phyloP scores from a whole-genome alignment of 1,140 invertebrate genomes.

The Apis cerana region DNA sequence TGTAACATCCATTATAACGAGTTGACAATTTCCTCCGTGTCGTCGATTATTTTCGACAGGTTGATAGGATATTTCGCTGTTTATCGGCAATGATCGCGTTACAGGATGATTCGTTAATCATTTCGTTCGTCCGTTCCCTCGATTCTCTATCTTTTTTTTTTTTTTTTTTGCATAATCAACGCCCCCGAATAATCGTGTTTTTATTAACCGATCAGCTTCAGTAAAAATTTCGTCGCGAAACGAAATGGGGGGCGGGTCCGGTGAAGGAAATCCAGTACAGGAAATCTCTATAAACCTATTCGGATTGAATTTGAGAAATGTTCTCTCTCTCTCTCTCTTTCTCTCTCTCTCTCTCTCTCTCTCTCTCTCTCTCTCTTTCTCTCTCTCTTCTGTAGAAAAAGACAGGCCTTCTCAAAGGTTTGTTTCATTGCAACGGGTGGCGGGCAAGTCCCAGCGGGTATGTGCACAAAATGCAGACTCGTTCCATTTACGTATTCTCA shows the following conservation, averaged over 20 bases:
- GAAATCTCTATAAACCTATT: background rate
- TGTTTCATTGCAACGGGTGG: background rate
- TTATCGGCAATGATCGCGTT: constrained; percentile 11
- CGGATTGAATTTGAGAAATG: background rate
- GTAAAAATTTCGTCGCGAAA: background rate
- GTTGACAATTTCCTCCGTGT: constrained; percentile 12
- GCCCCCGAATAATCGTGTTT: background rate
- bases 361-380: no score
- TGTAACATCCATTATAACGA: constrained; percentile 3
- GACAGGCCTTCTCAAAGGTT: background rate
- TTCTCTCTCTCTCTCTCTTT: background rate
- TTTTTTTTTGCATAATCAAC: constrained; percentile 4
- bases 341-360: background rate
- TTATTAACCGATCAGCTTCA: background rate
- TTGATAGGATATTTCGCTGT: background rate
- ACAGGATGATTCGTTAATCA: constrained; percentile 26
- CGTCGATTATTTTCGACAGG: constrained; percentile 12
- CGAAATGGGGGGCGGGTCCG: background rate
- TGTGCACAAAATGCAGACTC: background rate
- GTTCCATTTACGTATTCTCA: constrained; percentile 3
- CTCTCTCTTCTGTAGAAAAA: background rate
- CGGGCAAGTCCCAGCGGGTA: background rate
- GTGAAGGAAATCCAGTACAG: no score
- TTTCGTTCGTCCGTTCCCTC: background rate
- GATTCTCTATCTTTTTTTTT: background rate